Evolutionary conservation across 1,140 invertebrate species (phyloP).

Genomic region (Charaxes varanes): DNA sequence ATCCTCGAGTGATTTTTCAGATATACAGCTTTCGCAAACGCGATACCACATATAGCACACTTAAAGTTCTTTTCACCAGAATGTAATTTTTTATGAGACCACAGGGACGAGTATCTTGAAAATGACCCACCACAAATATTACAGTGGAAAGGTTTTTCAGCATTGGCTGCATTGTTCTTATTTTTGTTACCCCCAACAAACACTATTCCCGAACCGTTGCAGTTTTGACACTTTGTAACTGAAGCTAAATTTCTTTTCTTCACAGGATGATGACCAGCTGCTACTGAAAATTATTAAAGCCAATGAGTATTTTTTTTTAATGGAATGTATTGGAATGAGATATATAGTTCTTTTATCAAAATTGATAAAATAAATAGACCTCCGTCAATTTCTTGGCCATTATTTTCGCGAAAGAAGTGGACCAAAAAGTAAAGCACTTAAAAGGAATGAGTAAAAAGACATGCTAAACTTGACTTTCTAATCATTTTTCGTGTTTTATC

Average conservation of each 20-base stretch:
- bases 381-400: too few relatives aligned
- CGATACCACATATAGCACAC: constrained; percentile 93
- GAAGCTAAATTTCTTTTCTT: constrained; percentile 87
- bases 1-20: constrained; percentile 93
- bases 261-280: constrained; percentile 83
- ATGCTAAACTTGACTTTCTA: too few relatives aligned
- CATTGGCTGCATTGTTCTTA: constrained; percentile 69
- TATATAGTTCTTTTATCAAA: too few relatives aligned
- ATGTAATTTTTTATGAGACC: constrained; percentile 90
- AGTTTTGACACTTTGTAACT: constrained; percentile 90
- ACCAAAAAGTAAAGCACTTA: too few relatives aligned
- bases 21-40: constrained; percentile 93
- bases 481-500: too few relatives aligned
- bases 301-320: too few relatives aligned
- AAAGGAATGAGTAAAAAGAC: too few relatives aligned
- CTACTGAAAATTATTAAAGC: constrained; percentile 51
- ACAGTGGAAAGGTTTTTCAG: constrained; percentile 89
- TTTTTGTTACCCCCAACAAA: constrained; percentile 81
- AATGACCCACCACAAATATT: constrained; percentile 90
- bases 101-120: constrained; percentile 88
- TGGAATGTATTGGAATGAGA: too few relatives aligned
- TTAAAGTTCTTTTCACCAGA: constrained; percentile 93
- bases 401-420: too few relatives aligned
- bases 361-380: too few relatives aligned
- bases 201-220: constrained; percentile 90